Evolutionary conservation across 2,888 invertebrate genomes (phyloP), one percentile per base, ranked within the genome.

Genomic region (Troides helena): DNA sequence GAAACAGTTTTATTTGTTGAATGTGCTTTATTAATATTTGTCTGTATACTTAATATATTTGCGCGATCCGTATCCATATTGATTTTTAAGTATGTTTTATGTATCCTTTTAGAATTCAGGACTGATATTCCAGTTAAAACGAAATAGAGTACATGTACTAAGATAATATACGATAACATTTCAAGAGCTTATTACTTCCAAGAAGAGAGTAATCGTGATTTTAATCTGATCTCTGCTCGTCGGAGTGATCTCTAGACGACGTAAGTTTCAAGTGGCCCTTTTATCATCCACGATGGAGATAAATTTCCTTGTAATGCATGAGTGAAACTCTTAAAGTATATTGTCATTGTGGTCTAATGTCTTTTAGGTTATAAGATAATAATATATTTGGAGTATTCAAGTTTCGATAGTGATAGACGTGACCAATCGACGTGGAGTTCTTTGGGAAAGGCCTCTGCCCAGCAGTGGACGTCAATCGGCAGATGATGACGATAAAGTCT

Each of bases 211-310:
- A 43, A 53, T 53, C 23, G 60, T 36, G 60, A 67, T 46, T 61
- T 67, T 67, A 56, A 67, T 61, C 60, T 50, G 53, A 61, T 23
- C 43, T 43, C 57, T 46, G 59, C 30, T 50, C 66, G 18, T 23
- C 50, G 61, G 43, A 58, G 65, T 58, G 57, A 65, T 53, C 50
- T 53, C 61, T 2, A 30, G 30, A 36, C 53, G 39, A 21, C 53
- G 36, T 39, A 53, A 67, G 53, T 60, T 65, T 66, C 61, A 53
- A 66, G 66, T 50, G 30, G 39, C 57, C 18, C 59, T 50, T 66
- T 53, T 60, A 66, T 66, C 66, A 61, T 53, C 50, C 59, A 30
- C 60, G 58, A 46, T 66, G 23, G 36, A 53, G 60, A 66, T 66
- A 60, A 66, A 66, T 61, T 61, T 46, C 21, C 60, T 36, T 53